These are phyloP conservation scores for Tachina fera DNA, from an alignment of 2,888 invertebrate species.

Conservation along the genomic window DNA sequence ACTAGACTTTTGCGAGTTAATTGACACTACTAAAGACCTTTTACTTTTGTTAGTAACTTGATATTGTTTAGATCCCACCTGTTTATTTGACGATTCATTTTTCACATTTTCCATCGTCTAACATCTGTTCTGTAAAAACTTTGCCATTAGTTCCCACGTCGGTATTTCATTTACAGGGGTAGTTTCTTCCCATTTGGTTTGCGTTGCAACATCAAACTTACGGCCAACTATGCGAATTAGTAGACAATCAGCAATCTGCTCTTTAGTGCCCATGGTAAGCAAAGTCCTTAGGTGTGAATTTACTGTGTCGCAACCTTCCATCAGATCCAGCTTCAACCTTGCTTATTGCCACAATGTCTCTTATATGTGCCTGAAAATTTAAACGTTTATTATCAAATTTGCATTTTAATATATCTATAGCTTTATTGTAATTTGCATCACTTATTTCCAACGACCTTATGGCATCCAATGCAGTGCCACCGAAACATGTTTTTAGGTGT, in stretches of 20 bases:
- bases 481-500: conserved; percentile 50
- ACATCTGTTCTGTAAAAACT: too few species aligned
- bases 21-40: conserved; percentile 29
- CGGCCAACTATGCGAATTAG: conserved; percentile 45
- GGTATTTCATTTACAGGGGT: background rate
- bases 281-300: conserved; percentile 58
- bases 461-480: conserved; percentile 47
- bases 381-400: conserved; percentile 7
- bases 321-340: conserved; percentile 58
- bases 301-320: conserved; percentile 50
- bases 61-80: conserved; percentile 56
- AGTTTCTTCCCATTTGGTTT: conserved; percentile 46
- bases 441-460: conserved; percentile 49
- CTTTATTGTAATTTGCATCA: conserved; percentile 35
- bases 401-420: background rate
- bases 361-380: conserved; percentile 46
- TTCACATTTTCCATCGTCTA: too few species aligned
- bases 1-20: conserved; percentile 39
- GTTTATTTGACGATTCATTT: conserved; percentile 12
- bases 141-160: background rate
- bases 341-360: conserved; percentile 59
- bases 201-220: conserved; percentile 44
- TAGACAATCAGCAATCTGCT: conserved; percentile 58
- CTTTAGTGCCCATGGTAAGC: conserved; percentile 48
- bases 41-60: conserved; percentile 16